These are phyloP conservation scores for Ichneumoninae sp. DNA, from an alignment of 2,888 invertebrate genomes.

Conservation along the genomic window DNA sequence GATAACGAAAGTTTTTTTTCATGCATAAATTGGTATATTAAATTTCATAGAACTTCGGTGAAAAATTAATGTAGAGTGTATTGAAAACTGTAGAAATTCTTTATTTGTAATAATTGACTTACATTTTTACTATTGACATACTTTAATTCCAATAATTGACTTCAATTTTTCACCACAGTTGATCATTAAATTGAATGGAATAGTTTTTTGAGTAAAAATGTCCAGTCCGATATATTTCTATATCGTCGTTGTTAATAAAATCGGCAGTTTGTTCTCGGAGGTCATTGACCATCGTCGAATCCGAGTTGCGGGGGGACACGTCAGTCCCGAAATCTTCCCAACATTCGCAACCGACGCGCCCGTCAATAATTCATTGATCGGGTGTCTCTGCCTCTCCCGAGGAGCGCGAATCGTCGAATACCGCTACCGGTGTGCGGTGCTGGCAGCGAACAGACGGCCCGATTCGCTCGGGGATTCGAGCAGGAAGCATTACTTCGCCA, in stretches of 20 bases:
- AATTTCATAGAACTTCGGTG: no score
- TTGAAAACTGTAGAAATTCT: no score
- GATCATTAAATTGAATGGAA: no score
- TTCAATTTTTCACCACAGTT: no score
- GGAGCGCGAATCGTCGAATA: constrained; percentile 13
- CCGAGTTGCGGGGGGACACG: constrained; percentile 15
- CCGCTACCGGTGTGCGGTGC: neutral
- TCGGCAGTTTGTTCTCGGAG: neutral
- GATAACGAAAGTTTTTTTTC: no score
- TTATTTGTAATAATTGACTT: no score
- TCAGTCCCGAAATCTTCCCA: constrained; percentile 31
- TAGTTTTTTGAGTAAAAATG: no score
- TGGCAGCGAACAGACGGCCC: constrained; percentile 25
- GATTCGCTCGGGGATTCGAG: constrained; percentile 44
- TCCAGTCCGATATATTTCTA: neutral
- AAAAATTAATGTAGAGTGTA: no score
- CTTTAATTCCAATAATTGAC: no score
- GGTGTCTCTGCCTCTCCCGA: constrained; percentile 29
- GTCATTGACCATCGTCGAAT: constrained; percentile 21
- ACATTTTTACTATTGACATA: no score
- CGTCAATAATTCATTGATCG: constrained; percentile 47
- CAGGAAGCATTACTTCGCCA: constrained; percentile 11
- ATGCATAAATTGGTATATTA: no score
- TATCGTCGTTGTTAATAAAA: neutral
- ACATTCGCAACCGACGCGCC: constrained; percentile 33